Evolutionary conservation across 2,113 vertebrate genomes (phyloP).

Genomic region (Microcebus tavaratra): DNA sequence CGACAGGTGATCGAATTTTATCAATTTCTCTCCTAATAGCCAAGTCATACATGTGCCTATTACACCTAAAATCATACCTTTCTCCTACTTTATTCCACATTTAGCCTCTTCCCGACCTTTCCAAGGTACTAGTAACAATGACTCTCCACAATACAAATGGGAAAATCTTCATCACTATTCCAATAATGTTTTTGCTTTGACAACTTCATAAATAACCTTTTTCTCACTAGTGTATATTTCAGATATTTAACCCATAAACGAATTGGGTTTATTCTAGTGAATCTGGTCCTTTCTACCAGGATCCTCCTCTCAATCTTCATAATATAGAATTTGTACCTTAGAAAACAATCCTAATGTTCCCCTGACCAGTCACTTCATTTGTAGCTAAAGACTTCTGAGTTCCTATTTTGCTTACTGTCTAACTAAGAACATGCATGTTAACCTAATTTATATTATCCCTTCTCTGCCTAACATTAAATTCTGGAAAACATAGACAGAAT

Average conservation of each 20-base stretch:
- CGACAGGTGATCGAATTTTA: slow-evolving; percentile 35
- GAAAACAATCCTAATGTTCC: background rate
- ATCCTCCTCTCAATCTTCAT: background rate
- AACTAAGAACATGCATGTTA: background rate
- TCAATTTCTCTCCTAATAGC: background rate
- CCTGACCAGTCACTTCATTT: background rate
- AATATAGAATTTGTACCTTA: background rate
- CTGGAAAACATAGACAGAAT: background rate
- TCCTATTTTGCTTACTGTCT: background rate
- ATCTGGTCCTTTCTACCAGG: background rate
- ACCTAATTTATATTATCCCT: background rate
- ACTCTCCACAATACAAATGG: background rate
- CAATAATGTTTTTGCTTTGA: background rate
- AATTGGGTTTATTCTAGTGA: background rate
- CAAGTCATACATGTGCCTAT: background rate
- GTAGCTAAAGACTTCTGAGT: background rate
- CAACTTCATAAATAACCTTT: background rate
- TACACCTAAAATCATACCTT: background rate
- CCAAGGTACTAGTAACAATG: background rate
- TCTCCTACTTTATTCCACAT: background rate
- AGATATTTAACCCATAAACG: background rate
- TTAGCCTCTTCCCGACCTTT: background rate
- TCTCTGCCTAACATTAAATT: background rate
- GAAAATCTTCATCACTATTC: background rate
- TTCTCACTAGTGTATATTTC: background rate